These are phyloP conservation scores for Brevimyrus niger DNA, from an alignment of 2,113 vertebrate species.

Conservation along the genomic window DNA sequence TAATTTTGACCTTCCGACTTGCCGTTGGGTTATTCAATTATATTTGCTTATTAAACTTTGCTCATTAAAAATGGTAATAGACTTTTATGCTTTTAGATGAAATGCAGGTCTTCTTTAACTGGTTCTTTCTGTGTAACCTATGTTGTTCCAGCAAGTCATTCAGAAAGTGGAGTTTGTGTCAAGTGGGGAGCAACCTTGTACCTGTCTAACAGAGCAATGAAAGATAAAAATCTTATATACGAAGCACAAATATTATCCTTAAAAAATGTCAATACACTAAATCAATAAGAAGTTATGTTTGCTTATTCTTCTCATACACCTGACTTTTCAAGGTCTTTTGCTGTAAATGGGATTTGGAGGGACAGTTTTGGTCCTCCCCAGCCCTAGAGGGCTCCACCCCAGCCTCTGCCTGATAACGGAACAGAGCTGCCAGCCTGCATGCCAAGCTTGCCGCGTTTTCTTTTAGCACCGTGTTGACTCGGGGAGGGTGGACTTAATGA, in stretches of 20 bases:
- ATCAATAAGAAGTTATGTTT: background rate
- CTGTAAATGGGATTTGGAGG: background rate
- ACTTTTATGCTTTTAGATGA: slow-evolving; percentile 3
- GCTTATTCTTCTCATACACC: background rate
- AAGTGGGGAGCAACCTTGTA: background rate
- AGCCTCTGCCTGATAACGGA: background rate
- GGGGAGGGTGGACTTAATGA: background rate
- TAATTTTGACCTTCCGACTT: slow-evolving; percentile 29
- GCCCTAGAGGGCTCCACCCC: background rate
- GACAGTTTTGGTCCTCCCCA: background rate
- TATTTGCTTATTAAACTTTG: slow-evolving; percentile 27
- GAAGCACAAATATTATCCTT: background rate
- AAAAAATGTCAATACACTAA: background rate
- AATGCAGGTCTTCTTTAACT: background rate
- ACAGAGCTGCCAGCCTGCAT: background rate
- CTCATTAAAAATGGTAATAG: slow-evolving; percentile 11
- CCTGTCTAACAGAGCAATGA: background rate
- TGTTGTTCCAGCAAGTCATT: background rate
- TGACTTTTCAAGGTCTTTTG: background rate
- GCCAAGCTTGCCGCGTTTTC: background rate
- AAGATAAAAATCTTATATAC: background rate
- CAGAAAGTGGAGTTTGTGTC: background rate
- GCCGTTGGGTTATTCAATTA: slow-evolving; percentile 27
- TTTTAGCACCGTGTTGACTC: background rate
- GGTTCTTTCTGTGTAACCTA: background rate